A percentile compares a stretch with the other conserved stretches of the same genome.
Conservation (phyloP, 2,888 invertebrate species). For the Pristionchus exspectatus region DNA sequence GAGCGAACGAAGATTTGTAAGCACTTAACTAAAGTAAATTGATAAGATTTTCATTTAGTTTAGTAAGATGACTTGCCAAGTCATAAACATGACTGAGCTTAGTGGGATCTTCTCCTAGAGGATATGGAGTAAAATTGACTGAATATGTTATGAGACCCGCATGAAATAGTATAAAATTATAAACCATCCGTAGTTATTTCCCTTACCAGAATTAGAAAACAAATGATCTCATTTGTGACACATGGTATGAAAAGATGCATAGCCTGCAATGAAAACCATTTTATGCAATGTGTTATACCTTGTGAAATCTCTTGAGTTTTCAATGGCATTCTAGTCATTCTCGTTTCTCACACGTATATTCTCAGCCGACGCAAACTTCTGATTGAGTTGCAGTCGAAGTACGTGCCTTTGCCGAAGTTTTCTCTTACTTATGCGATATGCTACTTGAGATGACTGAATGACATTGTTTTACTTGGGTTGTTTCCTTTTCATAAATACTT, state of each 20-base stretch:
- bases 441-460: conserved; percentile 2
- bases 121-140: conserved; percentile 18
- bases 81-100: conserved; percentile 41
- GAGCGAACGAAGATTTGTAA: not conserved
- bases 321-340: not conserved
- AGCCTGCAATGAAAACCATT: not conserved
- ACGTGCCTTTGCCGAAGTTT: not conserved
- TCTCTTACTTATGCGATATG: conserved; percentile 29
- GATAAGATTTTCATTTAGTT: not conserved
- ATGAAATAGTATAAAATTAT: not conserved
- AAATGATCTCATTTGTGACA: conserved; percentile 19
- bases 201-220: conserved; percentile 15
- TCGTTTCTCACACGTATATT: conserved; percentile 36
- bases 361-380: conserved; percentile 48
- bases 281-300: not conserved
- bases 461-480: not conserved
- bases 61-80: not conserved
- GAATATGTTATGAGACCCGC: conserved; percentile 4
- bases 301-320: not conserved
- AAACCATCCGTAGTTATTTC: not conserved
- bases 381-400: conserved; percentile 29
- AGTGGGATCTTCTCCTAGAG: conserved; percentile 28
- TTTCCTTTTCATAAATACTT: not conserved
- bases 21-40: not conserved
- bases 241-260: conserved; percentile 42